These are phyloP conservation scores for Coregonus sp. DNA, from an alignment of 2,797 vertebrate genomes.

Conservation along the genomic window DNA sequence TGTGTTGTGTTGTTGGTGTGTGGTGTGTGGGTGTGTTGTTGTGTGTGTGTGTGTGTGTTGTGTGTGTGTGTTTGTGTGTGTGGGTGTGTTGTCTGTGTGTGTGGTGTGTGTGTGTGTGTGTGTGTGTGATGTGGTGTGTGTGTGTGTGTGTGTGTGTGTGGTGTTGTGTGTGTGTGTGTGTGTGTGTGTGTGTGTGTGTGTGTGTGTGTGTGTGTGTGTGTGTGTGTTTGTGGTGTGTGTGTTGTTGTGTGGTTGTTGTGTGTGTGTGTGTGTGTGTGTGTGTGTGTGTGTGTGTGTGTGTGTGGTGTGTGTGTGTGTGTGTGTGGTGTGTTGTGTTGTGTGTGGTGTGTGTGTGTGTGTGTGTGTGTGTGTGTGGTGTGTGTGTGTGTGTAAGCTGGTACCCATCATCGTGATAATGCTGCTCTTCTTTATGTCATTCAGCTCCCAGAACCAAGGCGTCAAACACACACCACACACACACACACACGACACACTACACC, in stretches of 20 bases:
- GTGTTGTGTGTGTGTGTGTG: neutral
- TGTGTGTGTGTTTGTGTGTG: neutral
- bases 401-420: slow-evolving; percentile 32
- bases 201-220: neutral
- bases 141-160: neutral
- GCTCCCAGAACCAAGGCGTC: slow-evolving; percentile 31
- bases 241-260: neutral
- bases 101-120: neutral
- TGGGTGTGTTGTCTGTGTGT: neutral
- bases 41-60: neutral
- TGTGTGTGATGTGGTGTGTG: neutral
- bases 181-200: neutral
- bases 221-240: neutral
- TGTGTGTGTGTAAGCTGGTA: slow-evolving; percentile 26
- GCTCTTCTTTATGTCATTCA: slow-evolving; percentile 38
- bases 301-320: neutral
- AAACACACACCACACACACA: neutral
- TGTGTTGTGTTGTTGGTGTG: neutral
- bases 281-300: neutral
- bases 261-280: no score
- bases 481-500: neutral
- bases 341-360: neutral
- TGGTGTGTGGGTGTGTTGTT: neutral
- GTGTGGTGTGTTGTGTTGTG: neutral
- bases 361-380: neutral